These are phyloP conservation scores for Drosophila lini DNA, from an alignment of 1,140 invertebrate species.

Conservation along the genomic window DNA sequence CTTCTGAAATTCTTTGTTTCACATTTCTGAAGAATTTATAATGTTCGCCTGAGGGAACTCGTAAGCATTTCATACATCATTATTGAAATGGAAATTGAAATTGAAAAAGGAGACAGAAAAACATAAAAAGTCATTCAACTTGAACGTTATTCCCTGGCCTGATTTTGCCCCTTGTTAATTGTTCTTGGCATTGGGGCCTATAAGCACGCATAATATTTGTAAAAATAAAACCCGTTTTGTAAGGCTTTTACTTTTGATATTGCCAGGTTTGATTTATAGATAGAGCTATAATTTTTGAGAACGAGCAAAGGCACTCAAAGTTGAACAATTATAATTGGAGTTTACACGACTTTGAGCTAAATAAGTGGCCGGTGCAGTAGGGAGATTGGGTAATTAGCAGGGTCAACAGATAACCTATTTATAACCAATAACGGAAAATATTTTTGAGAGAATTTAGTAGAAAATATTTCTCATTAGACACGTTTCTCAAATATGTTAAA, in stretches of 20 bases:
- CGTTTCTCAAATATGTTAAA: not conserved
- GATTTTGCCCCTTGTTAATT: constrained; percentile 47
- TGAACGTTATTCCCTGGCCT: constrained; percentile 54
- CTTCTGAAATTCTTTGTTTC: constrained; percentile 35
- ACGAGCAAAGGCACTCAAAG: constrained; percentile 1
- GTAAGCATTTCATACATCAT: constrained; percentile 45
- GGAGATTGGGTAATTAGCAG: not conserved
- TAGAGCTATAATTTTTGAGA: constrained; percentile 2
- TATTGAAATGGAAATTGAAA: constrained; percentile 71
- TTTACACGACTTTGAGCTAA: constrained; percentile 7
- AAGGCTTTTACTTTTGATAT: constrained; percentile 56
- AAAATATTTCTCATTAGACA: not conserved
- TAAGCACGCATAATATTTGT: constrained; percentile 20
- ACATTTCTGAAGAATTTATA: constrained; percentile 53
- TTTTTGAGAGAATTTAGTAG: too few relatives aligned
- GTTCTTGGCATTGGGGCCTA: constrained; percentile 35
- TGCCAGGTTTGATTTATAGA: constrained; percentile 13
- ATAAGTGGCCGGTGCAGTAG: not conserved
- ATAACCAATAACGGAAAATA: too few relatives aligned
- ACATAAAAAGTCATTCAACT: constrained; percentile 71
- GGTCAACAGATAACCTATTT: not conserved
- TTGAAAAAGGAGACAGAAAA: constrained; percentile 18
- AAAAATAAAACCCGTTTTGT: constrained; percentile 11
- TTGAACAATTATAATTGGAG: constrained; percentile 8
- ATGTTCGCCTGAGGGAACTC: constrained; percentile 21